phyloP scores from a whole-genome alignment of 2,888 invertebrate genomes.

The Cecidostiba fungosa region DNA sequence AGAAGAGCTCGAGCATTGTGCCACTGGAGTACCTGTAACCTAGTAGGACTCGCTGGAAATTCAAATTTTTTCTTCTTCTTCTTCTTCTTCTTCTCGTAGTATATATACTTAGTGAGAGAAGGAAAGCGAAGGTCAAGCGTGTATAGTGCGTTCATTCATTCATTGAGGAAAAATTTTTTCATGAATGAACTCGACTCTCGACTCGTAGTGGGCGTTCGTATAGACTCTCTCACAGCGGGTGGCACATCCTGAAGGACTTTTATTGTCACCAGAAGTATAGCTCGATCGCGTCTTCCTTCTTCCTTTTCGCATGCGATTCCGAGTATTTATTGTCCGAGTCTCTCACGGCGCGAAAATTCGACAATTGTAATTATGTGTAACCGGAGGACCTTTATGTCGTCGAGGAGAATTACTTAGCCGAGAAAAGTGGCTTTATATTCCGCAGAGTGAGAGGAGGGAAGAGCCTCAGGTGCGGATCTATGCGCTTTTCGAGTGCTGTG shows the following conservation, averaged over 20 bases:
- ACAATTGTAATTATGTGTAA: slow-evolving; percentile 11
- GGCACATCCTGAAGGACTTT: slow-evolving; percentile 9
- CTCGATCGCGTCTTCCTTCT: not conserved
- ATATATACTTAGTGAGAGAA: not conserved
- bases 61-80: slow-evolving; percentile 12
- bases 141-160: not conserved
- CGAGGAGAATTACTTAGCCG: slow-evolving; percentile 3
- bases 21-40: slow-evolving; percentile 76
- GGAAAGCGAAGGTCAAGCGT: slow-evolving; percentile 7
- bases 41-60: slow-evolving; percentile 63
- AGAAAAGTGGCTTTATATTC: not conserved
- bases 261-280: not conserved
- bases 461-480: not conserved
- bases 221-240: not conserved
- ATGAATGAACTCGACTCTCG: not conserved
- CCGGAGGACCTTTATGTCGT: not conserved
- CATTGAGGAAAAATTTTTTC: not conserved
- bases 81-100: not conserved
- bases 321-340: not conserved
- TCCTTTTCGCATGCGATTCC: not conserved
- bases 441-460: not conserved
- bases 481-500: not conserved
- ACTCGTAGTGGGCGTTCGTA: slow-evolving; percentile 9
- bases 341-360: slow-evolving; percentile 6
- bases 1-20: slow-evolving; percentile 67